Conservation (phyloP, 2,888 invertebrate genomes). For the Rhagonycha fulva region DNA sequence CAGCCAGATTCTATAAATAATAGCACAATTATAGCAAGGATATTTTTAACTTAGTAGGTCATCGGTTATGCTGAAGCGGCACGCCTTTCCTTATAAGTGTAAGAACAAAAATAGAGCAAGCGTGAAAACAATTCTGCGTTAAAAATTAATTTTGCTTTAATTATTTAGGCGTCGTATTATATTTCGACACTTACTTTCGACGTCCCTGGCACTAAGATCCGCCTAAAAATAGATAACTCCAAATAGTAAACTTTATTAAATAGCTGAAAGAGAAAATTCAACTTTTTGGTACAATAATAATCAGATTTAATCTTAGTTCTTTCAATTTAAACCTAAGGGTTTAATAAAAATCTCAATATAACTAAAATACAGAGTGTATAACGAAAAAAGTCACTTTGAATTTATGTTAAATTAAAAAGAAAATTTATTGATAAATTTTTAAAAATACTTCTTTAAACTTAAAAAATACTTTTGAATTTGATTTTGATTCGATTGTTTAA, state of each 20-base stretch:
- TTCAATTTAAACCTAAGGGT: too few species aligned
- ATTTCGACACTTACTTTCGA: conserved; percentile 79
- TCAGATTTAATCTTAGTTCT: not conserved
- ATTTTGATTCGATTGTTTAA: not conserved
- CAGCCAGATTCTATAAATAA: not conserved
- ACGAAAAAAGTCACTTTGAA: not conserved
- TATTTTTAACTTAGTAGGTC: conserved; percentile 24
- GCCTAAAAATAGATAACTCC: conserved; percentile 62
- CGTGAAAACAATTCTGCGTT: not conserved
- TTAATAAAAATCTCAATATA: too few species aligned
- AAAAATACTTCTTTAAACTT: not conserved
- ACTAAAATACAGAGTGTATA: too few species aligned
- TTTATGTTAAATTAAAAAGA: not conserved
- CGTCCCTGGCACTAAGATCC: conserved; percentile 84
- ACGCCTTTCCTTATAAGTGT: conserved; percentile 23
- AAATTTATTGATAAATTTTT: too few species aligned
- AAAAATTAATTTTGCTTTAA: not conserved
- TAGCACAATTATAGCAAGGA: not conserved
- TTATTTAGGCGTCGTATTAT: not conserved
- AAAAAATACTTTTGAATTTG: not conserved
- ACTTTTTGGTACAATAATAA: not conserved
- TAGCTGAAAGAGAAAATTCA: not conserved
- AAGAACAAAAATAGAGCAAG: conserved; percentile 24
- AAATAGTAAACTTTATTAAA: not conserved
- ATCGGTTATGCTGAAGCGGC: conserved; percentile 14